Evolutionary conservation across 2,797 vertebrate species (phyloP), one percentile per base, ranked within the genome.

Genomic region (Trematomus bernacchii): DNA sequence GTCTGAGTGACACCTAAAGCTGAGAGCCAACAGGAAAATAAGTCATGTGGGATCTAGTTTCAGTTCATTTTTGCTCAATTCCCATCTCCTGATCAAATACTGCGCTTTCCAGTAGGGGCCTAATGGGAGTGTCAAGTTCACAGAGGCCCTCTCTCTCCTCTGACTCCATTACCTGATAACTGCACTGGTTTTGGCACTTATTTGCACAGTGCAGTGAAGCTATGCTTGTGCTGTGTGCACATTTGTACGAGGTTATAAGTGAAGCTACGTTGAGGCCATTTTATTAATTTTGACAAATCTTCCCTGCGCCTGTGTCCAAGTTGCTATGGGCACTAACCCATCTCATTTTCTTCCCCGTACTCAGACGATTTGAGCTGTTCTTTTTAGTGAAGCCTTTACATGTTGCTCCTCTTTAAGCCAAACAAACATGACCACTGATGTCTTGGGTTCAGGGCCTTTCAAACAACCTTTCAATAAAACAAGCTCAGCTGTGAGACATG

Each of bases 121-220:
- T 96, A 96, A 96, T 96, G 93, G 95, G 94, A 95, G 94, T 96
- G 94, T 95, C 94, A 94, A 94, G 94, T 96, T 96, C 93, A 92
- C 87, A 70, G 59, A 87, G 80, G 87, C 69, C 90, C 90, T 85
- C 87, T 91, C 85, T 86, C 89, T 89, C 88, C 88, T 87, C 90
- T 80, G 83, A 91, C 90, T 94, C 93, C 89, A 95, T 95, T 95
- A 95, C 91, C 91, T 85, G 87, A 92, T 91, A 91, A 89, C 88
- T 90, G 85, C 79, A 57, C 90, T 91, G 91, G 84, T 94, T 93
- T 90, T 85, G 93, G 84, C 91, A 88, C 87, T 87, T 91, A 90
- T 87, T 86, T 85, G 75, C 86, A 80, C 89, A 71, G 83, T 54
- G 74, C 84, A 80, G 84, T 86, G 71, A 65, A 91, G 89, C 89